These are phyloP conservation scores for Acleris emargana DNA, from an alignment of 2,888 invertebrate genomes.

Conservation along the genomic window DNA sequence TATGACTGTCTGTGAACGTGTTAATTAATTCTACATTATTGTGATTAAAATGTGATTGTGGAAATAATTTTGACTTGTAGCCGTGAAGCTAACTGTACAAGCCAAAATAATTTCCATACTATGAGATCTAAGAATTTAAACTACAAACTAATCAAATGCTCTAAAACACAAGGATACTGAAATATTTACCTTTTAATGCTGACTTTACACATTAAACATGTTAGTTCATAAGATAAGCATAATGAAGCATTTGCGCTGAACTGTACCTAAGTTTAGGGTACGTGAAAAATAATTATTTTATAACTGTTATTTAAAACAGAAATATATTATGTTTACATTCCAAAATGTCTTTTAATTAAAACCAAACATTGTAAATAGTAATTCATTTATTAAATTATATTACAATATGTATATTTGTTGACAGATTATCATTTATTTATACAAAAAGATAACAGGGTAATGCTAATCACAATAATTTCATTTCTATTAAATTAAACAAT, in stretches of 20 bases:
- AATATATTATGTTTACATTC: slow-evolving; percentile 48
- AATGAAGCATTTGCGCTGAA: slow-evolving; percentile 8
- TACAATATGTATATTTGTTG: slow-evolving; percentile 14
- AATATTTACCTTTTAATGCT: neutral
- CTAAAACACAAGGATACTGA: neutral
- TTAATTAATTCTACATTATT: no score
- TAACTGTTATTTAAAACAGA: slow-evolving; percentile 30
- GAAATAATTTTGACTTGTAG: no score
- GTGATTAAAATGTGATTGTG: no score
- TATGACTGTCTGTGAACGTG: no score
- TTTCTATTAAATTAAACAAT: neutral
- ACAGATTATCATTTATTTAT: slow-evolving; percentile 13
- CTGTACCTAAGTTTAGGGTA: slow-evolving; percentile 29
- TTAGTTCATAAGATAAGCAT: neutral
- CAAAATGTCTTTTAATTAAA: slow-evolving; percentile 38
- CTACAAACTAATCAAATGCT: neutral
- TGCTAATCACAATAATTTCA: neutral
- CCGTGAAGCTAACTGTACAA: no score
- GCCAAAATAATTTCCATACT: no score
- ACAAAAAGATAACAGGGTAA: neutral
- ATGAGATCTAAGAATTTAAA: no score
- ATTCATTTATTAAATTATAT: slow-evolving; percentile 25
- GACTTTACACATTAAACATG: neutral
- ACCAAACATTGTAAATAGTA: neutral
- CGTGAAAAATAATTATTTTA: slow-evolving; percentile 17